Evolutionary conservation across 1,140 invertebrate genomes (phyloP).

Genomic region (Ladona fulva): DNA sequence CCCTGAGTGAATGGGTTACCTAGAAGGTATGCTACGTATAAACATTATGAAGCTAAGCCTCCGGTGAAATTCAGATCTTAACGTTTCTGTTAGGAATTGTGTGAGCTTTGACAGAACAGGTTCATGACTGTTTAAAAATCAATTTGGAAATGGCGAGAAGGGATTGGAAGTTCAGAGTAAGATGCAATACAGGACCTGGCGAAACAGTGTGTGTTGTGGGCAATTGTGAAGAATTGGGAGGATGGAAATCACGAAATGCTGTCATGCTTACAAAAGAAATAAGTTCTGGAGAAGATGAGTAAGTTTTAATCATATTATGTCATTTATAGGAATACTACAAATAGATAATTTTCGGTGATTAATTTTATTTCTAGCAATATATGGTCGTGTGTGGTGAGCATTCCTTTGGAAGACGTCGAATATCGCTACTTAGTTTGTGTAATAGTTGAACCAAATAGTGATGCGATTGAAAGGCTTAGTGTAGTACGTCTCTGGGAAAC

Average conservation of each 20-base stretch:
- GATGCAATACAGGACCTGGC: not conserved
- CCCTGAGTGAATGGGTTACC: too few relatives aligned
- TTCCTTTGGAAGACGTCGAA: not conserved
- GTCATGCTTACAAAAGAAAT: constrained; percentile 4
- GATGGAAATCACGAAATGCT: not conserved
- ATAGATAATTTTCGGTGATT: not conserved
- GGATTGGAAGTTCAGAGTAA: not conserved
- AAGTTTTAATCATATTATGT: not conserved
- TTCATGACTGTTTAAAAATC: too few relatives aligned
- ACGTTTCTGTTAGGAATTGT: too few relatives aligned
- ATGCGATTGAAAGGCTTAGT: not conserved
- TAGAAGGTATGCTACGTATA: too few relatives aligned
- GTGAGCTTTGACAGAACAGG: too few relatives aligned
- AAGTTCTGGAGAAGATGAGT: not conserved
- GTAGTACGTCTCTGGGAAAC: not conserved
- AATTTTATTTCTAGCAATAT: not conserved
- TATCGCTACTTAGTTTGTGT: not conserved
- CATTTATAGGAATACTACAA: too few relatives aligned
- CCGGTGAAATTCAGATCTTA: too few relatives aligned
- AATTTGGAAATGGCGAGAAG: not conserved
- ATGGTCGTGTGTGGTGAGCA: not conserved
- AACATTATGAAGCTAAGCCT: too few relatives aligned
- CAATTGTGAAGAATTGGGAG: not conserved
- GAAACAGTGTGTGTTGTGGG: not conserved
- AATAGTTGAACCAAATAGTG: not conserved